Evolutionary conservation across 2,888 invertebrate species (phyloP), one percentile per base, ranked within the genome.

Genomic region (Candidula unifasciata): DNA sequence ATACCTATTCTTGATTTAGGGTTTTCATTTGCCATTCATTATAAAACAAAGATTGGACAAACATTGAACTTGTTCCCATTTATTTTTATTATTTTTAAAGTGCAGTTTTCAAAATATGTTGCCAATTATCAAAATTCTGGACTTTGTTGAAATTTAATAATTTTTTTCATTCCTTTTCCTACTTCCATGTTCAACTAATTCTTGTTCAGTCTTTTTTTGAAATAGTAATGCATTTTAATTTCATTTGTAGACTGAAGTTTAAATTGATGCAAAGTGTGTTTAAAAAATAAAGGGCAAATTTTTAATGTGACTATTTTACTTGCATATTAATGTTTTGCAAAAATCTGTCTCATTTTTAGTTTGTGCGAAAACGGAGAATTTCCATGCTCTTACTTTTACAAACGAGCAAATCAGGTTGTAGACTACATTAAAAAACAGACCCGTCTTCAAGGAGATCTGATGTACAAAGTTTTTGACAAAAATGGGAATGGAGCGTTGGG

Each of bases 401-500:
- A 81, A 0, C n/a, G 74, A 13, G 6, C 68, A 24, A 24, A 60
- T 21, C 24, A 79, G 66, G 85, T 87, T 54, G 30, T 82, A 8
- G 71, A 74, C 0, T 30, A 64, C 21, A 87, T 87, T 76, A 81
- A 71, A 37, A 44, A 78, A 2, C 85, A 85, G 76, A 84, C 74
- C 0, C 66, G 85, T 2, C 52, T 57, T 16, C 68, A 82, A 37
- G 82, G 80, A 2, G 27, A 74, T 44, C 35, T 66, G 6, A 74
- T 69, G 44, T 82, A 83, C 0, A 69, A 84, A 16, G 87, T 92
- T 10, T 92, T 92, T 74, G 88, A 90, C 74, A 86, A 87, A 35
- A 86, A 89, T 69, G 89, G 92, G 21, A 92, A 92, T 83, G 92
- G 92, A 10, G 89, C 88, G 44, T 86, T 90, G 33, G 91, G 91